These are phyloP conservation scores for Laterallus jamaicensis DNA, from an alignment of 2,113 vertebrate species.

Conservation along the genomic window DNA sequence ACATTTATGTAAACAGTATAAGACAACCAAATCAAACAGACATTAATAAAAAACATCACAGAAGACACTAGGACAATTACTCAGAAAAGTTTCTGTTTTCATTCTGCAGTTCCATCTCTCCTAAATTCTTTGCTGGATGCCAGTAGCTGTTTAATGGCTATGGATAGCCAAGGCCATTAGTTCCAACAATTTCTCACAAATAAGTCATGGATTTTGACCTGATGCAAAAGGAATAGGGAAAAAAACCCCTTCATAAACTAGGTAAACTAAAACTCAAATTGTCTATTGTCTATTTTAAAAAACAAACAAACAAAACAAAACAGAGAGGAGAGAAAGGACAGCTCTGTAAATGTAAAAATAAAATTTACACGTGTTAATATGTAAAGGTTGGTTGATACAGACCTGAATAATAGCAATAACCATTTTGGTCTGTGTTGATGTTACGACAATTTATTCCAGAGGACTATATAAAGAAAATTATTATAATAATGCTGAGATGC, in stretches of 20 bases:
- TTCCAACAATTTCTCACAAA: not conserved
- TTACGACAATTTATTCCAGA: not conserved
- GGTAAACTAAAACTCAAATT: not conserved
- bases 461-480: not conserved
- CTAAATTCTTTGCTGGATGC: not conserved
- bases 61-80: not conserved
- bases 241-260: not conserved
- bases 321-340: not conserved
- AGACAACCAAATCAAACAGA: not conserved
- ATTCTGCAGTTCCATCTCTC: not conserved
- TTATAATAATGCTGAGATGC: not conserved
- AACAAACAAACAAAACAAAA: not conserved
- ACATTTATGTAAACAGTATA: not conserved
- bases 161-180: not conserved
- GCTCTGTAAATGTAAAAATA: not conserved
- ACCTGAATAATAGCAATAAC: not conserved
- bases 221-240: not conserved
- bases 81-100: not conserved
- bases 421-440: not conserved
- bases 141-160: not conserved
- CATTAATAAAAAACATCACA: not conserved
- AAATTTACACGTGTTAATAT: not conserved
- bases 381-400: not conserved
- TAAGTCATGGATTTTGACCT: not conserved
- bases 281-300: too few relatives aligned